Evolutionary conservation across 2,888 invertebrate genomes (phyloP).

Genomic region (Acanthococcus lagerstroemiae): DNA sequence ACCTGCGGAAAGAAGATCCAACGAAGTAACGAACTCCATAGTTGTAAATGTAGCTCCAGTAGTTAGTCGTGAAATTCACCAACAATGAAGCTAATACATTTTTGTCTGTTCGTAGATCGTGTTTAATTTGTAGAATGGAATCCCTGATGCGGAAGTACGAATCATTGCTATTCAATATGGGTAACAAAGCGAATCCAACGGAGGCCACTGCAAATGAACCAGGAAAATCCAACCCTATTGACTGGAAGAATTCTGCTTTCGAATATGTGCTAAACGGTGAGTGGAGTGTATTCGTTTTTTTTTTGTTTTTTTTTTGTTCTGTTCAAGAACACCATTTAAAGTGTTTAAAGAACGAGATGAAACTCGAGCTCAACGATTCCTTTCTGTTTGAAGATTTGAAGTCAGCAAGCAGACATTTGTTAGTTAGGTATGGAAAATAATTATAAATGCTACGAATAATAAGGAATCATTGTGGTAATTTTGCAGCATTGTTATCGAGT

Average conservation of each 20-base stretch:
- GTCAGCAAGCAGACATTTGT: no score
- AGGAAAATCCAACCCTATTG: constrained; percentile 15
- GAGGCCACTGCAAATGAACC: constrained; percentile 4
- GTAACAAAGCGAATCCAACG: constrained; percentile 42
- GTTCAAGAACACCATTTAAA: no score
- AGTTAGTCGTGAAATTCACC: not conserved
- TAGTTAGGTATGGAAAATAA: no score
- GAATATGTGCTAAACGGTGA: constrained; percentile 30
- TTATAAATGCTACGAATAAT: no score
- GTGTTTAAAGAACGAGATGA: no score
- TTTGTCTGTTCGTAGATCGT: constrained; percentile 36
- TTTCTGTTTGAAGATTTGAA: no score
- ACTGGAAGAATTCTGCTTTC: constrained; percentile 32
- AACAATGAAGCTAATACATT: not conserved
- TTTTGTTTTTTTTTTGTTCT: no score
- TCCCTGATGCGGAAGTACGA: constrained; percentile 46
- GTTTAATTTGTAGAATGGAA: constrained; percentile 45
- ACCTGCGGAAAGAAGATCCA: not conserved
- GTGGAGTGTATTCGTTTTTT: not conserved
- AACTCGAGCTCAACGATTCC: no score
- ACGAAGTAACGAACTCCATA: constrained; percentile 11
- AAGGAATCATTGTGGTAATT: no score
- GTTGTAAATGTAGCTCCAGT: no score
- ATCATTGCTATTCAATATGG: constrained; percentile 48
- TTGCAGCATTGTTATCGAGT: not conserved